A percentile compares a stretch with the other conserved stretches of the same genome.
phyloP scores from a whole-genome alignment of 2,797 vertebrate species.

The Triplophysa yarkandensis region DNA sequence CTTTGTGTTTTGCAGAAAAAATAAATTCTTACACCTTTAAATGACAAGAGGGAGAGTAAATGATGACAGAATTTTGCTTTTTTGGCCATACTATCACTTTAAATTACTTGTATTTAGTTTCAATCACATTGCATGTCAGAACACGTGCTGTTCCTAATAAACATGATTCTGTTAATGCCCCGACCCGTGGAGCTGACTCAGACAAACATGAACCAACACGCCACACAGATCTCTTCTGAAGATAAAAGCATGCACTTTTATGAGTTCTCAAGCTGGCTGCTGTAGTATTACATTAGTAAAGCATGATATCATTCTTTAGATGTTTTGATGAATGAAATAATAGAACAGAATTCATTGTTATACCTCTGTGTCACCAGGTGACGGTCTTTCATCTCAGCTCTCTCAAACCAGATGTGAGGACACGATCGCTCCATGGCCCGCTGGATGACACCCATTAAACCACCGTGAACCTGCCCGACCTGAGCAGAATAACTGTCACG shows the following conservation, averaged over 20 bases:
- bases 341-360: background rate
- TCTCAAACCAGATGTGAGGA: conserved; percentile 97
- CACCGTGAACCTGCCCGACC: conserved; percentile 95
- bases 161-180: conserved; percentile 16
- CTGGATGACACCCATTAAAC: conserved; percentile 91
- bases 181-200: conserved; percentile 28
- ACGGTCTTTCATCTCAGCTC: conserved; percentile 95
- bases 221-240: background rate
- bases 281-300: background rate
- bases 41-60: too few species aligned
- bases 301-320: background rate
- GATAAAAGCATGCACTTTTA: background rate
- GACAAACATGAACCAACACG: conserved; percentile 36
- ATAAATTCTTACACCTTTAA: too few species aligned
- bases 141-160: conserved; percentile 1
- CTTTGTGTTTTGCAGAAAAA: too few species aligned
- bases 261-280: background rate
- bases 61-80: too few species aligned
- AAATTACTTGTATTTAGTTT: too few species aligned
- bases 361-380: conserved; percentile 93
- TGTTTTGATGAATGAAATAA: background rate
- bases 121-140: conserved; percentile 18
- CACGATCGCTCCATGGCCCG: conserved; percentile 91
- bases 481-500: conserved; percentile 56
- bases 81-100: too few species aligned